Conservation (phyloP, 2,797 vertebrate species). For the Sylvia borin region DNA sequence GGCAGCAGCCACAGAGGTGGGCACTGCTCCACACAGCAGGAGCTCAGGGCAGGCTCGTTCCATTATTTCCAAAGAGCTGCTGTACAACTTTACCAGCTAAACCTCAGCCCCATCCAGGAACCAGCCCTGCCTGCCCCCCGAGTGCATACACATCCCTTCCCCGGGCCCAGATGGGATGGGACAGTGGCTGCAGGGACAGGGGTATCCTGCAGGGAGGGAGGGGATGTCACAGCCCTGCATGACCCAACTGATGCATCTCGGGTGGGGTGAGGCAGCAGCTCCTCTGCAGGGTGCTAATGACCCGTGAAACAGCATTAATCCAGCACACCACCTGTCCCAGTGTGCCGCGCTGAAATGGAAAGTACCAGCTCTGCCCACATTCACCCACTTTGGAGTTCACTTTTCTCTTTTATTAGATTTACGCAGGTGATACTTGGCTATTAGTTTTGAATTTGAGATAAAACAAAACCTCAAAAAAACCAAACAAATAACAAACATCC, state of each 20-base stretch:
- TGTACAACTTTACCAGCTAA: neutral
- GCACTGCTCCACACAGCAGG: neutral
- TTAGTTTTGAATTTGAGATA: neutral
- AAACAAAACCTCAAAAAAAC: neutral
- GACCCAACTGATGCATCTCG: neutral
- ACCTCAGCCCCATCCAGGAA: neutral
- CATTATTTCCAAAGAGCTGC: neutral
- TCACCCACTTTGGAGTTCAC: neutral
- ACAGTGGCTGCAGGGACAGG: fast-evolving
- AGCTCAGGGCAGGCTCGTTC: neutral
- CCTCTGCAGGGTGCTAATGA: neutral
- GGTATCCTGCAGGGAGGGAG: neutral
- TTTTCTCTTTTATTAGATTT: neutral
- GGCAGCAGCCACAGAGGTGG: neutral
- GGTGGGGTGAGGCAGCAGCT: neutral
- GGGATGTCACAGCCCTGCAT: neutral
- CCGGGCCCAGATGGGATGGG: neutral
- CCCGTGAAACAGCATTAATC: constrained; percentile 18
- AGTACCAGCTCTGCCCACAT: neutral
- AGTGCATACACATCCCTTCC: neutral
- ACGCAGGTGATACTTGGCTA: neutral
- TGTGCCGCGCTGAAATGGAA: neutral
- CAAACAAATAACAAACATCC: neutral
- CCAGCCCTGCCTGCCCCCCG: neutral
- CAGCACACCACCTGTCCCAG: neutral